A percentile compares a stretch with the other conserved stretches of the same genome.
Evolutionary conservation across 2,113 vertebrate genomes (phyloP).

Genomic region (Phasianus colchicus): DNA sequence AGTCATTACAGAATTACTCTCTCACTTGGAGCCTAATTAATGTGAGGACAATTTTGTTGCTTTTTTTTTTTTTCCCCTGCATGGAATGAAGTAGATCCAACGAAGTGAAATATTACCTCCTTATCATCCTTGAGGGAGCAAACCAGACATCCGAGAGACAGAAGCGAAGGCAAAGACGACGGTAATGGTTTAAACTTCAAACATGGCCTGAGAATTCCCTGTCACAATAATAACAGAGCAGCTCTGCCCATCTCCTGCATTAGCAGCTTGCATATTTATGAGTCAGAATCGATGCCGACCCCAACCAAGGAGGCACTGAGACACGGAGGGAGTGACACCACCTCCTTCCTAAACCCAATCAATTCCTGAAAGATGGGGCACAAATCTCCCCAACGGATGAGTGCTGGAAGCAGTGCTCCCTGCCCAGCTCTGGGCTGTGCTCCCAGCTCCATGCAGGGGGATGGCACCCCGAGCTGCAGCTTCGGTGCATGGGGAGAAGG

Average conservation of each 20-base stretch:
- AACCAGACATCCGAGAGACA: conserved; percentile 14
- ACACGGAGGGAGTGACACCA: neutral
- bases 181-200: conserved; percentile 34
- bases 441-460: neutral
- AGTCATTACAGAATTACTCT: conserved; percentile 60
- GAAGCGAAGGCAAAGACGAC: neutral
- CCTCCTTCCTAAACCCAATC: neutral
- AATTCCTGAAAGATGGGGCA: neutral
- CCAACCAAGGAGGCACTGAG: conserved; percentile 11
- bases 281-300: conserved; percentile 1
- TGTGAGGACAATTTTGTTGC: neutral
- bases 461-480: neutral
- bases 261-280: conserved; percentile 53
- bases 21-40: conserved; percentile 34
- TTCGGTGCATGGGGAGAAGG: neutral
- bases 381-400: neutral
- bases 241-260: conserved; percentile 15
- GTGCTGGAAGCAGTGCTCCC: neutral
- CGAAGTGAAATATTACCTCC: conserved; percentile 40
- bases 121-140: neutral
- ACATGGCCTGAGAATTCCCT: conserved; percentile 44
- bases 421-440: neutral
- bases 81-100: neutral
- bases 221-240: neutral
- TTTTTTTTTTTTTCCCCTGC: neutral